Evolutionary conservation across 2,888 invertebrate genomes (phyloP).

Genomic region (Prenolepis imparis): DNA sequence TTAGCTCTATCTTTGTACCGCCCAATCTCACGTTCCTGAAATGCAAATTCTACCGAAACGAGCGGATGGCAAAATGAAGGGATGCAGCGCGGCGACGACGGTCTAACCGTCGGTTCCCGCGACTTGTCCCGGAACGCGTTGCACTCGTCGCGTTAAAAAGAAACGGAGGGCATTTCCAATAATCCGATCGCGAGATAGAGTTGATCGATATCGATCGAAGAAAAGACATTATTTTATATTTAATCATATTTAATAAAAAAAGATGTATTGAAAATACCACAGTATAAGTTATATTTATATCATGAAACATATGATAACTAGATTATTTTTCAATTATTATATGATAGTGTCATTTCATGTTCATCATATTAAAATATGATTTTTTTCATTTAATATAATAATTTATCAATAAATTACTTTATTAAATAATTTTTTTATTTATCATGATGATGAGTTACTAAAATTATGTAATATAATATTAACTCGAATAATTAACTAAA

Average conservation of each 20-base stretch:
- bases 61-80: constrained; percentile 80
- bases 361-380: not conserved
- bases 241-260: not conserved
- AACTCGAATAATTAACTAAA: too few species aligned
- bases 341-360: not conserved
- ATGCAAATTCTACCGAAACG: constrained; percentile 83
- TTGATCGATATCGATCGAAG: not conserved
- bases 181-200: not conserved
- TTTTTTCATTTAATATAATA: not conserved
- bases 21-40: constrained; percentile 80
- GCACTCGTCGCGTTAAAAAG: constrained; percentile 3
- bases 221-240: not conserved
- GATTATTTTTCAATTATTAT: not conserved
- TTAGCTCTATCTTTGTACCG: constrained; percentile 80
- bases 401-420: not conserved
- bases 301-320: not conserved
- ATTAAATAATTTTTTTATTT: not conserved
- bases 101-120: constrained; percentile 70
- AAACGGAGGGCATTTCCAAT: not conserved
- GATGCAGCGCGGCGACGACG: constrained; percentile 48
- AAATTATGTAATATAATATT: not conserved
- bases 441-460: not conserved
- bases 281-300: not conserved
- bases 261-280: not conserved
- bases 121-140: constrained; percentile 38